Conservation (phyloP, 2,888 invertebrate species). For the Troglohyphantes excavatus region DNA sequence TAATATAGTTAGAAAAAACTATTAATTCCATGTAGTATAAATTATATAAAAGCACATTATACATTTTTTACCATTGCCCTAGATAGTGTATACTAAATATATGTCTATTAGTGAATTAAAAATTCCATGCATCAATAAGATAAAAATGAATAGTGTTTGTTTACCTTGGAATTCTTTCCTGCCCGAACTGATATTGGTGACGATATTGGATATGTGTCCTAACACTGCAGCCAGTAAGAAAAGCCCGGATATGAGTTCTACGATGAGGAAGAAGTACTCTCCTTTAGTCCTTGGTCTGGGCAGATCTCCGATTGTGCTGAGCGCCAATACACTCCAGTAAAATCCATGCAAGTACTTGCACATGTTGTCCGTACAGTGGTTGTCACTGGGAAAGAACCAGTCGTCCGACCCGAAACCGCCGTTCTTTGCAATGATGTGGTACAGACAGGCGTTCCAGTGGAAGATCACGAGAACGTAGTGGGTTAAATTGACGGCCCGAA, state of each 20-base stretch:
- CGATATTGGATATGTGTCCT: constrained; percentile 98
- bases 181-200: constrained; percentile 97
- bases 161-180: constrained; percentile 98
- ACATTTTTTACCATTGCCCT: too few species aligned
- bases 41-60: too few species aligned
- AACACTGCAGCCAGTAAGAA: constrained; percentile 97
- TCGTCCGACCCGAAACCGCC: constrained; percentile 91
- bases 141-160: background rate
- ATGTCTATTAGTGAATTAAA: too few species aligned
- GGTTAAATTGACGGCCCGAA: constrained; percentile 84
- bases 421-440: constrained; percentile 97
- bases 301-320: constrained; percentile 96
- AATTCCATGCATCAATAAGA: background rate
- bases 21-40: too few species aligned
- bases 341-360: constrained; percentile 98
- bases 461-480: constrained; percentile 91
- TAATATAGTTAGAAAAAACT: too few species aligned
- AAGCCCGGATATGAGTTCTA: constrained; percentile 95
- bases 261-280: constrained; percentile 97
- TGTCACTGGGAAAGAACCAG: constrained; percentile 87
- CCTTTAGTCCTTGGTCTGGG: constrained; percentile 95
- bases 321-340: constrained; percentile 98
- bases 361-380: constrained; percentile 88
- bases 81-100: too few species aligned
- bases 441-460: constrained; percentile 99